These are phyloP conservation scores for Pseudomyrmex cubaensis DNA, from an alignment of 1,140 invertebrate species.

Conservation along the genomic window DNA sequence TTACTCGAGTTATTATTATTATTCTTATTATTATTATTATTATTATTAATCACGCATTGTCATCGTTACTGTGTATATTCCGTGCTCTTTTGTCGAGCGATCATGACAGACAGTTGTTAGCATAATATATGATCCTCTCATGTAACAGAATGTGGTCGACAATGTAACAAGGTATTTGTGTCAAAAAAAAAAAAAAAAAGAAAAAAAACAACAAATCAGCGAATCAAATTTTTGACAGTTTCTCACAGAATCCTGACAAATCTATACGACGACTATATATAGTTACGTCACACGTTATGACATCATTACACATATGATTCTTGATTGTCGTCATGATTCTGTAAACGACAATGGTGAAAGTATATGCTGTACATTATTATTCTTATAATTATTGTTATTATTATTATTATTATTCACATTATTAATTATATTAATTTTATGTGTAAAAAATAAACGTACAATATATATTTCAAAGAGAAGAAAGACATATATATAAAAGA, in stretches of 20 bases:
- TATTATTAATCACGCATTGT: conserved; percentile 25
- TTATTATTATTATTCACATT: conserved; percentile 76
- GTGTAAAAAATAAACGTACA: conserved; percentile 82
- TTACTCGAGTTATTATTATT: conserved; percentile 40
- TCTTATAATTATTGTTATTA: conserved; percentile 79
- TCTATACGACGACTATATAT: conserved; percentile 13
- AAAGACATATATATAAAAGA: conserved; percentile 71
- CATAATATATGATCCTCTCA: neutral
- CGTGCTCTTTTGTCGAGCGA: conserved; percentile 47
- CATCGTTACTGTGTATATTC: conserved; percentile 43
- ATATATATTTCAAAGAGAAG: conserved; percentile 72
- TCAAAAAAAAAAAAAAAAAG: neutral
- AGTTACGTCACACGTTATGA: conserved; percentile 49
- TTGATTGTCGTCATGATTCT: conserved; percentile 36
- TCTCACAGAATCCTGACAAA: conserved; percentile 26
- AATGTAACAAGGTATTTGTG: conserved; percentile 10
- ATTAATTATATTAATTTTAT: conserved; percentile 78
- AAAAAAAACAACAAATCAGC: conserved; percentile 13
- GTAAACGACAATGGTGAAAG: conserved; percentile 53
- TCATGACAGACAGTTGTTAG: conserved; percentile 21
- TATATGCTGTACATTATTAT: conserved; percentile 73
- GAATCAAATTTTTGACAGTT: conserved; percentile 46
- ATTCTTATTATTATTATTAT: conserved; percentile 59
- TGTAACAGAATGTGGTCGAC: neutral
- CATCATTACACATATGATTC: conserved; percentile 36